Evolutionary conservation across 2,113 vertebrate genomes (phyloP), one percentile per base, ranked within the genome.

Genomic region (Lethenteron reissneri): DNA sequence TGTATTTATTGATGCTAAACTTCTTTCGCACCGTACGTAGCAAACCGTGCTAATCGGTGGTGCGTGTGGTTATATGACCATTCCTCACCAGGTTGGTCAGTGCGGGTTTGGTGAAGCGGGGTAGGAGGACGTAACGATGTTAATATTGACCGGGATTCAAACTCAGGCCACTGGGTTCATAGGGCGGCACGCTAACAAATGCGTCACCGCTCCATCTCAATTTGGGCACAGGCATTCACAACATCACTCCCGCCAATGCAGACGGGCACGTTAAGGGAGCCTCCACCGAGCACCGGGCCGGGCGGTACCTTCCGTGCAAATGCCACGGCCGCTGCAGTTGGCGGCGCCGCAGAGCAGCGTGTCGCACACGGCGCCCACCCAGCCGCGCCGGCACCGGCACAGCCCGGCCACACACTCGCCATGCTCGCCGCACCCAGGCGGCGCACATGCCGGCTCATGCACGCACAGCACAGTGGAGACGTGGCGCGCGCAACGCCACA

Each of bases 401-500:
- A 0, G 72, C 5, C 90, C 89, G 0, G 78, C 77, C 75, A 81
- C 72, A 0, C 92, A 97, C 64, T 56, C 73, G 3, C 92, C 88
- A 0, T 86, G 85, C 11, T 84, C 79, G 0, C 78, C 82, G 81
- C 90, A 97, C 81, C 90, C 77, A 0, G 76, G 59, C 0, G 87
- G 84, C 70, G 82, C 74, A 14, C 91, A 96, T 75, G 14, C 72
- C 0, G 81, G 84, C 73, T 82, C 81, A 0, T 89, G 91, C 15
- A 94, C 74, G 1, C 94, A 99, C 60, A 96, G 11, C 56, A 94
- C 57, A 0, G 91, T 95, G 5, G 94, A 91, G 64, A 99, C 79
- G 0, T 0, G 60, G 5, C 92, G 84, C 0, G 83, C 82, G 72
- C 92, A 95, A 57, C 86, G 87, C 91, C 90, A 97, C 83, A 80